Base-by-base conservation (phyloP, 2,797 vertebrate species). In the Ptychobarbus kaznakovi region DNA sequence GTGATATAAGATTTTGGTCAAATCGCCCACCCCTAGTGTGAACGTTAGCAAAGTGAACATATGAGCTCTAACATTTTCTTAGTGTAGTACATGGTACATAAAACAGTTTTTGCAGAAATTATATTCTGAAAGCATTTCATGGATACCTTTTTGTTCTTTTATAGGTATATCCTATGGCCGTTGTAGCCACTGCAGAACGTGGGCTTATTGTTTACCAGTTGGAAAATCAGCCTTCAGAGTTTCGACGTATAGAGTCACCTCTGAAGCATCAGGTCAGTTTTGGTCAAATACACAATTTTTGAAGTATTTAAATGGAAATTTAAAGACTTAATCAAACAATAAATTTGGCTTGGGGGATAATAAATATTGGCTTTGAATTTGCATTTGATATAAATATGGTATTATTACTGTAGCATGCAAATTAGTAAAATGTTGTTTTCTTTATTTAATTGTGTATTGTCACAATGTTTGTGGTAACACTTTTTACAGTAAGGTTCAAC, bases 181-280 rank as follows among this genome's bases (percentile, higher is more conserved):
- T 97, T 86, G 97, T 99, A 82, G 97, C 98, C 35, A 99, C 97
- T 87, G 98, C 98, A n/a, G 98, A 99, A 87, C 94, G 98, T 87
- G 98, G 98, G 1, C 95, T 99, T 87, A 98, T 99, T 63, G 97
- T 99, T 58, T 99, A 99, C 90, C 98, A 99, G 88, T 87, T 99
- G 81, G 98, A 99, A 92, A 99, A 97, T 90, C 98, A 99, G 20
- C 98, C 98, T 2, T 99, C 98, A 4, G 98, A 99, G 86, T 99
- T 99, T 87, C 95, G 97, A 90, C 95, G 97, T 92, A 97, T 99
- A 94, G 98, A 99, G 20, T 99, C 98, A 79, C 98, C 98, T 49
- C 96, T 99, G 82, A 99, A 99, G 90, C 98, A 99, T 91, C 98
- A 99, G 97, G 98, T 98, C 92, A 90, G 6, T 79, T 6, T 13